Base-by-base conservation (phyloP, 2,888 invertebrate genomes). In the Operophtera brumata region DNA sequence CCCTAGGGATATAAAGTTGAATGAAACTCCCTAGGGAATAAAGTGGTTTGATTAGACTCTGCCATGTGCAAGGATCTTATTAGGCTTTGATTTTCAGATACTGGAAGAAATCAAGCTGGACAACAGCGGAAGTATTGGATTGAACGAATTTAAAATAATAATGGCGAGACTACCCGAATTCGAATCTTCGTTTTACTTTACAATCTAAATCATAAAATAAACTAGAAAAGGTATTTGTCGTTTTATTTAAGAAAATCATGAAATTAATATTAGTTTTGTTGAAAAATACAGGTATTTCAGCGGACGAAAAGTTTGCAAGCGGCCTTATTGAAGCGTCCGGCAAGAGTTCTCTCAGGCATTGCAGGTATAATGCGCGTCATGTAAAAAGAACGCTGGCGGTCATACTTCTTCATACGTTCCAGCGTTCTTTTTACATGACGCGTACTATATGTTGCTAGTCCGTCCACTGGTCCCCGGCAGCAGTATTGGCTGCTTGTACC, bases 81-180 rank as follows among this genome's bases (percentile, higher is more conserved):
- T n/a, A n/a, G n/a, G n/a, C n/a, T n/a, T 20, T 20, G 10, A n/a
- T 11, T 55, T 86, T 44, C 80, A 94, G 94, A 83, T 94, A 55
- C 65, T 94, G 43, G 76, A 92, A 44, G 93, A 93, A 83, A 92
- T 93, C 71, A 92, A 93, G 69, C 76, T 93, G 35, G 91, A 92
- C 68, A 80, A 83, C 53, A 90, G 86, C 26, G 92, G 92, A 9
- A 87, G 88, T 53, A 92, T 94, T 55, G 91, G 91, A 6, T 70
- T 86, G 20, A 80, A 86, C 61, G 93, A 94, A 79, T 94, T 94
- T 70, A 83, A 91, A 59, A 91, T 93, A 59, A 90, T 92, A 1
- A 82, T 93, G 62, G 77, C 91, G 2, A 92, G 93, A 77, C 90
- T 93, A 72, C 91, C 93, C 0, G 94, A 94, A 67, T 93, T 94